Percentiles rank a stretch among this genome's conserved stretches.
phyloP scores from a whole-genome alignment of 2,113 vertebrate species.

The mouse (Mus musculus) region DNA sequence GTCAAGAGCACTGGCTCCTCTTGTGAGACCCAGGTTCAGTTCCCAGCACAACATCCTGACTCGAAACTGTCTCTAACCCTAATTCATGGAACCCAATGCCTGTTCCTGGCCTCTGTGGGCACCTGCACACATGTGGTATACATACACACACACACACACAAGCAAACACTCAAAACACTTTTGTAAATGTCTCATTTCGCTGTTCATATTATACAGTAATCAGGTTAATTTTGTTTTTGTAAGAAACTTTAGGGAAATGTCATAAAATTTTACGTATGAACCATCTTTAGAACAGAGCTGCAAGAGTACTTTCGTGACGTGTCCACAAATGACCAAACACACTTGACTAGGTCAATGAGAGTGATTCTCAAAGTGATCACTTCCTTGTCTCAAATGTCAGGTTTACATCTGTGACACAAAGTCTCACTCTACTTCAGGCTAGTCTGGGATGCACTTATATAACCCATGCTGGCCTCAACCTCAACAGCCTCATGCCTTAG shows the following conservation, averaged over 20 bases:
- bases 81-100: neutral
- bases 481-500: neutral
- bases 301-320: neutral
- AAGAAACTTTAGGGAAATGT: neutral
- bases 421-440: neutral
- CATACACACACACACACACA: neutral
- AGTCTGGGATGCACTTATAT: neutral
- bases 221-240: neutral
- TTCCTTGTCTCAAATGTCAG: neutral
- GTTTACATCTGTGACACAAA: neutral
- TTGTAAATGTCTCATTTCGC: neutral
- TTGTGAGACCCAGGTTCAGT: neutral
- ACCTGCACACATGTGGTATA: neutral
- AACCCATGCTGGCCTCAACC: neutral
- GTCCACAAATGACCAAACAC: neutral
- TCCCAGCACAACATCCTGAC: neutral
- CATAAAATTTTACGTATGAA: neutral
- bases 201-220: neutral
- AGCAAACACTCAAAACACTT: neutral
- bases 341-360: neutral
- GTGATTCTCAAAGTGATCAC: neutral
- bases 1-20: neutral
- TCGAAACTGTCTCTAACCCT: neutral
- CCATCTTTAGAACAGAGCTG: neutral
- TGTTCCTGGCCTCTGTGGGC: neutral